These are phyloP conservation scores for Sebastiscus albofasciatus DNA, from an alignment of 2,797 vertebrate species.

Conservation along the genomic window DNA sequence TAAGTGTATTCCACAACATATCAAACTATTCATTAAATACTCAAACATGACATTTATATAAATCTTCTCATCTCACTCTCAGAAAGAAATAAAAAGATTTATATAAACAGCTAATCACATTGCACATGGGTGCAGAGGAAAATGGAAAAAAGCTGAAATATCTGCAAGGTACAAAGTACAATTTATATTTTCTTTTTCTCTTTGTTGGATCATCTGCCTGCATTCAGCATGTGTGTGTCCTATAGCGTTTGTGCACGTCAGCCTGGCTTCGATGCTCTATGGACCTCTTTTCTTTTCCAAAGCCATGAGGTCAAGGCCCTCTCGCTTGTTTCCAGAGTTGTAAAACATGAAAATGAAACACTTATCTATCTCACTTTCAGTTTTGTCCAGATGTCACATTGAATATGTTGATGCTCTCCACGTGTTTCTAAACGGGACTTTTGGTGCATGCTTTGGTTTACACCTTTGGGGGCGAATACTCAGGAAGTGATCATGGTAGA, in stretches of 20 bases:
- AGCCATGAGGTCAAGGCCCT: slow-evolving; percentile 33
- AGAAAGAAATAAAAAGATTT: neutral
- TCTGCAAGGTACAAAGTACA: neutral
- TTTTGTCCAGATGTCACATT: slow-evolving; percentile 56
- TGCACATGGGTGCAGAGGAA: neutral
- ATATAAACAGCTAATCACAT: neutral
- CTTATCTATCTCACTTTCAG: slow-evolving; percentile 47
- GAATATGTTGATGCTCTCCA: slow-evolving; percentile 17
- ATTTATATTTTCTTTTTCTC: neutral
- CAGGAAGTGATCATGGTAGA: slow-evolving; percentile 16
- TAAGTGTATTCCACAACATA: neutral
- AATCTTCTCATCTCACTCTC: neutral
- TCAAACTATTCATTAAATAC: neutral
- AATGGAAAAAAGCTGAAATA: neutral
- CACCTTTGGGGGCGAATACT: slow-evolving; percentile 21
- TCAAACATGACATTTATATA: neutral
- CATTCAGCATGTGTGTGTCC: neutral
- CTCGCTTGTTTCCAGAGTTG: slow-evolving; percentile 35
- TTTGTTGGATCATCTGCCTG: neutral
- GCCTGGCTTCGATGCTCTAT: slow-evolving; percentile 14
- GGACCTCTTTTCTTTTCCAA: slow-evolving; percentile 30
- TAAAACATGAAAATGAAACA: slow-evolving; percentile 70
- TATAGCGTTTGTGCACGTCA: neutral
- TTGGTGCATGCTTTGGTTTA: slow-evolving; percentile 15
- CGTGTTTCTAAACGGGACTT: slow-evolving; percentile 34